A percentile compares a stretch with the other conserved stretches of the same genome.
Evolutionary conservation across 2,797 vertebrate genomes (phyloP).

Genomic region (Synanceia verrucosa): DNA sequence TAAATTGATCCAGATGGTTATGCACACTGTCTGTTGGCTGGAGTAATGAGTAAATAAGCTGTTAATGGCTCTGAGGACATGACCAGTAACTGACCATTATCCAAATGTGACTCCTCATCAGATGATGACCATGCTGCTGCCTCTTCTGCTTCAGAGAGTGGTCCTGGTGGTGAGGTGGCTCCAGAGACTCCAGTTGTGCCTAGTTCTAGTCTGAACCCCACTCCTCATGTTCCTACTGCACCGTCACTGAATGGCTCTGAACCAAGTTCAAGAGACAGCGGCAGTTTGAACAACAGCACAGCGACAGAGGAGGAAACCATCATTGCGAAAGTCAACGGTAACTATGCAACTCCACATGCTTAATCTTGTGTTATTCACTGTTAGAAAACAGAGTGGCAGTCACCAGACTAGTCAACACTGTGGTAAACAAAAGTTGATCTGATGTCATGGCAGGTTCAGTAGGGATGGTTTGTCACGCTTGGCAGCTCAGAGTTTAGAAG

Average conservation of each 20-base stretch:
- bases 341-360: background rate
- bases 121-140: rapidly evolving
- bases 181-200: background rate
- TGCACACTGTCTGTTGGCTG: background rate
- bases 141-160: background rate
- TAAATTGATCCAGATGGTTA: background rate
- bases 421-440: background rate
- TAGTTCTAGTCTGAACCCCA: rapidly evolving
- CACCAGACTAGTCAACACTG: background rate
- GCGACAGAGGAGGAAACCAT: background rate
- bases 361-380: background rate
- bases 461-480: slow-evolving; percentile 14
- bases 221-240: background rate
- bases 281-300: background rate
- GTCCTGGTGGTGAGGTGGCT: rapidly evolving
- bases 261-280: background rate
- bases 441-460: background rate
- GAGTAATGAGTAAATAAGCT: slow-evolving; percentile 14
- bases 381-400: background rate
- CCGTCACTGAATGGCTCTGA: background rate
- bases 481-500: slow-evolving; percentile 28
- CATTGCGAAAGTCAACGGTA: slow-evolving; percentile 23
- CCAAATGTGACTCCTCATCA: slow-evolving; percentile 7
- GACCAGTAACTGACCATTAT: slow-evolving; percentile 2
- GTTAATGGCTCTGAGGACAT: slow-evolving; percentile 11